Conservation (phyloP, 2,888 invertebrate genomes). For the Trisateles emortualis region DNA sequence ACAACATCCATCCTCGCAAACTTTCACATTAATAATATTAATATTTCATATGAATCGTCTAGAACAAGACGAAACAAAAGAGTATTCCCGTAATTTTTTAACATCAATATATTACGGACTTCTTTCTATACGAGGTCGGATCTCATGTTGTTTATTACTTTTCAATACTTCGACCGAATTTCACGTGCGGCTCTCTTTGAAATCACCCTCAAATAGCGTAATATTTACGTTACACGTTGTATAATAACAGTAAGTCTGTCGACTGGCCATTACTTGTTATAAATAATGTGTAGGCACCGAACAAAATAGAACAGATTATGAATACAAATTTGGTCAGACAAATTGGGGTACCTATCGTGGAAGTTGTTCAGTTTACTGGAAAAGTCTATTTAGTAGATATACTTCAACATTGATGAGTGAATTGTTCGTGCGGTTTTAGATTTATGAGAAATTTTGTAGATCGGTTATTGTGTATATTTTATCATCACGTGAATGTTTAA, state of each 20-base stretch:
- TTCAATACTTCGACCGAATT: constrained; percentile 69
- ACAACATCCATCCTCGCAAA: too few species aligned
- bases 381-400: constrained; percentile 20
- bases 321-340: constrained; percentile 49
- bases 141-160: constrained; percentile 69
- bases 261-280: constrained; percentile 72
- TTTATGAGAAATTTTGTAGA: neutral
- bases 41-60: neutral
- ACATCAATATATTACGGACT: constrained; percentile 48
- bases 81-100: constrained; percentile 41
- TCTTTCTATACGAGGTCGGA: constrained; percentile 59
- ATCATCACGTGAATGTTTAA: neutral
- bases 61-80: constrained; percentile 22
- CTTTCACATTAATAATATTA: too few species aligned
- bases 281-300: constrained; percentile 63
- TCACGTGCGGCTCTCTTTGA: constrained; percentile 73
- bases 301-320: constrained; percentile 73
- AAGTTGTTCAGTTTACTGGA: constrained; percentile 23
- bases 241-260: constrained; percentile 77
- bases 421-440: neutral
- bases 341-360: constrained; percentile 34
- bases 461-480: neutral
- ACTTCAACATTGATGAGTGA: constrained; percentile 10
- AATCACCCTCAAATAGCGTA: constrained; percentile 69
- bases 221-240: constrained; percentile 74